phyloP scores from a whole-genome alignment of 2,888 invertebrate species.

The Nesidiocoris tenuis region DNA sequence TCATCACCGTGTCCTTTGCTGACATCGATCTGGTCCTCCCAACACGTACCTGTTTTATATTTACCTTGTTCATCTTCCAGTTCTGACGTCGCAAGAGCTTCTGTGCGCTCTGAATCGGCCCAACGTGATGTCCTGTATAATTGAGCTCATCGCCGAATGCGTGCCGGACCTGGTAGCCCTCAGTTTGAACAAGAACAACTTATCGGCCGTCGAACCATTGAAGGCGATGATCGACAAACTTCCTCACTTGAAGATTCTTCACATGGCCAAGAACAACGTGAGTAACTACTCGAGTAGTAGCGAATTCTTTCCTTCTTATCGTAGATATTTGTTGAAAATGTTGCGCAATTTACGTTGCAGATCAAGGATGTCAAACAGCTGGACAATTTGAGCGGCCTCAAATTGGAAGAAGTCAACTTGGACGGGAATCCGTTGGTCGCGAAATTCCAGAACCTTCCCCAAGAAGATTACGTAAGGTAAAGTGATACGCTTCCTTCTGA shows the following conservation, averaged over 20 bases:
- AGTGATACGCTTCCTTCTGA: background rate
- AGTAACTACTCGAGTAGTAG: slow-evolving; percentile 50
- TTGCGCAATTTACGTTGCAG: slow-evolving; percentile 57
- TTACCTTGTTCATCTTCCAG: too few relatives aligned
- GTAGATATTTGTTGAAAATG: background rate
- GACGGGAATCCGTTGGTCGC: slow-evolving; percentile 79
- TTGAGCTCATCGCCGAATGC: slow-evolving; percentile 78
- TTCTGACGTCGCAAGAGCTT: slow-evolving; percentile 62
- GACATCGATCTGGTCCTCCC: too few relatives aligned
- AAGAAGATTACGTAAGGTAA: slow-evolving; percentile 82
- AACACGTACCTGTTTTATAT: too few relatives aligned
- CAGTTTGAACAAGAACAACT: slow-evolving; percentile 77
- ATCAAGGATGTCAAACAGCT: slow-evolving; percentile 66
- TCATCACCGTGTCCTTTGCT: too few relatives aligned
- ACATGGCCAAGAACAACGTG: slow-evolving; percentile 80
- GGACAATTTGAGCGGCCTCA: slow-evolving; percentile 68
- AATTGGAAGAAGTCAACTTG: slow-evolving; percentile 72
- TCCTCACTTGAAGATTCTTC: slow-evolving; percentile 72
- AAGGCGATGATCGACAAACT: slow-evolving; percentile 66
- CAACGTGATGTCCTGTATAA: slow-evolving; percentile 68
- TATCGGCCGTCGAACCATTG: slow-evolving; percentile 68
- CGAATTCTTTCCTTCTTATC: too few relatives aligned
- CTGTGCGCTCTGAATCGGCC: slow-evolving; percentile 76
- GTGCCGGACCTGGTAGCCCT: slow-evolving; percentile 80
- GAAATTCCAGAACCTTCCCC: slow-evolving; percentile 66